Evolutionary conservation across 2,888 invertebrate genomes (phyloP), one percentile per base, ranked within the genome.

Genomic region (Melanostoma scalare): DNA sequence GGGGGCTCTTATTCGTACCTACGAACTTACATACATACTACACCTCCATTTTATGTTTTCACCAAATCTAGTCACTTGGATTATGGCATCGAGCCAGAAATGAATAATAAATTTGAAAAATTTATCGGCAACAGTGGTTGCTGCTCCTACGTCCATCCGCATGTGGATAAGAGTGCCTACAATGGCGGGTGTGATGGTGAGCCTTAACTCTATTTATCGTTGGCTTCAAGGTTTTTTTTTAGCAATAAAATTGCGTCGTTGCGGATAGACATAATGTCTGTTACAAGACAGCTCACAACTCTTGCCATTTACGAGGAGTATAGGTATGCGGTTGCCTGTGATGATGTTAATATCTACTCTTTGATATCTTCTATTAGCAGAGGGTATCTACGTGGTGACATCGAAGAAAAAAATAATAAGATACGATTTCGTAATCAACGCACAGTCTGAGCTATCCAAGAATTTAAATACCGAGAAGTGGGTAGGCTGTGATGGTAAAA

Each of bases 161-260:
- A 40, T 63, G 63, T 46, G n/a, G 9, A 55, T 55, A 55, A 10
- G 33, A 53, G 10, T 10, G 46, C 30, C 6, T 42, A 3, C 10
- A 10, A 10, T 46, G 44, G 56, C 53, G 67, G 38, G 63, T 61
- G 40, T 69, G 61, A 71, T 71, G 61, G 46, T 58, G 63, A 73
- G 61, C 73, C 73, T 77, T 82, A 82, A 82, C 20, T 20, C 63
- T 63, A 77, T 77, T 77, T 82, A 82, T 77, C 68, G 82, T 65
- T 68, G 68, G 77, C 72, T 72, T 35, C 56, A 76, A 77, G 56
- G 60, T 58, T 44, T 60, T 33, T 35, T 48, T 68, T 73, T 55
- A 56, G 73, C 58, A 77, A 58, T 68, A 63, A 77, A 82, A 72
- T 65, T 73, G 52, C 73, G 56, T 73, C 73, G 61, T 63, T 73